Evolutionary conservation across 92 coral and sea anemone species (phyloP).

Genomic region (Muricea muricata): DNA sequence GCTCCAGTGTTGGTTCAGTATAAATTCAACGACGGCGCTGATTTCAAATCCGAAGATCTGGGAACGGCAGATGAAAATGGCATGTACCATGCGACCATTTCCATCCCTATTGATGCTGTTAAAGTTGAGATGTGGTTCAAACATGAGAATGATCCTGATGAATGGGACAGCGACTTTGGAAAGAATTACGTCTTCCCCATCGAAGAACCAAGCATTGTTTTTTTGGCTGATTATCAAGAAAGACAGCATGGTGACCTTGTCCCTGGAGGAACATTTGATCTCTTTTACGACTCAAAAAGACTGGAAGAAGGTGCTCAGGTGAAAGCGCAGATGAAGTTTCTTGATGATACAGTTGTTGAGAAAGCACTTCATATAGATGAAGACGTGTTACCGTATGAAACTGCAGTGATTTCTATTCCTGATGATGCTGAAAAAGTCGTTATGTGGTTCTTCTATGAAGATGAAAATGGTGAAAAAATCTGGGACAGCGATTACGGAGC

Average conservation of each 20-base stretch:
- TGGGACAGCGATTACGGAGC: neutral
- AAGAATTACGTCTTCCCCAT: neutral
- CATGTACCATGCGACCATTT: neutral
- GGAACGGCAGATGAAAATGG: neutral
- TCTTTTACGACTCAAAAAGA: neutral
- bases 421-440: neutral
- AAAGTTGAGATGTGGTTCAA: constrained; percentile 11
- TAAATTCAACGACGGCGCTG: neutral
- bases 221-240: neutral
- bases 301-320: neutral
- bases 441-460: constrained; percentile 14
- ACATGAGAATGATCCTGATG: neutral
- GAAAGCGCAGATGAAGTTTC: constrained; percentile 1
- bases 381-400: neutral
- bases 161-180: neutral
- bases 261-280: neutral
- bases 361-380: neutral
- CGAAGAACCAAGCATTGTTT: neutral
- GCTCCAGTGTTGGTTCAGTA: neutral
- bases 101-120: neutral
- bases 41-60: neutral
- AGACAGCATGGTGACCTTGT: neutral
- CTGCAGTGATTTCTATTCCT: constrained; percentile 1
- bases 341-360: neutral
- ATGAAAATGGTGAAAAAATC: neutral